Evolutionary conservation across 2,113 vertebrate species (phyloP), one percentile per base, ranked within the genome.

Genomic region (Prolemur simus): DNA sequence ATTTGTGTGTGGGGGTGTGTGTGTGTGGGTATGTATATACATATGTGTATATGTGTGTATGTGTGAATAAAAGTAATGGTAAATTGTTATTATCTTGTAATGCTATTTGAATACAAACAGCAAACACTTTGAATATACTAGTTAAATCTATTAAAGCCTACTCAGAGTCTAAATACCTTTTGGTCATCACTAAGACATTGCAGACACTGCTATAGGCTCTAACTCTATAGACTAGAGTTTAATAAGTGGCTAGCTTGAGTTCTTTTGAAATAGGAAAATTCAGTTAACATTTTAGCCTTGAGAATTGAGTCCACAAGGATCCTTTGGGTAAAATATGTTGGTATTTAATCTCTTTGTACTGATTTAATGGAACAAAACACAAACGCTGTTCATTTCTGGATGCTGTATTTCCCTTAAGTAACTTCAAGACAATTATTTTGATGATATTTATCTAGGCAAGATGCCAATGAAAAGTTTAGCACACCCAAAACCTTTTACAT

Each of bases 391-490:
- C 47, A 37, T 82, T 92, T 85, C 20, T 91, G 47, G 20, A 87
- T 78, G 77, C 8, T 73, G 2, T 88, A 91, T 86, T 91, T 93
- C 69, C 47, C 27, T 64, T 81, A 60, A 56, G 11, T 54, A 68
- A 71, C 12, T 86, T 92, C 2, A 78, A 93, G 85, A 88, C 80
- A 58, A 77, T 77, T 76, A 87, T 64, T 96, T 84, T 85, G 95
- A 56, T 74, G 21, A 77, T 37, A 91, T 77, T 63, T 88, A 69
- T 73, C 23, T 27, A 97, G 47, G 42, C 73, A 96, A 89, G n/a
- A 82, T 42, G 37, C 27, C n/a, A 95, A 71, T 60, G 37, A 18
- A 90, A 96, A 96, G 21, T 71, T 93, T 13, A 49, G 3, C 5
- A 87, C 58, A 29, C 8, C n/a, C 39, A 32, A 86, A 66, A 80